Percentiles rank a stretch among this genome's conserved stretches.
Evolutionary conservation across 2,797 vertebrate genomes (phyloP).

Genomic region (Pteronotus mesoamericanus): DNA sequence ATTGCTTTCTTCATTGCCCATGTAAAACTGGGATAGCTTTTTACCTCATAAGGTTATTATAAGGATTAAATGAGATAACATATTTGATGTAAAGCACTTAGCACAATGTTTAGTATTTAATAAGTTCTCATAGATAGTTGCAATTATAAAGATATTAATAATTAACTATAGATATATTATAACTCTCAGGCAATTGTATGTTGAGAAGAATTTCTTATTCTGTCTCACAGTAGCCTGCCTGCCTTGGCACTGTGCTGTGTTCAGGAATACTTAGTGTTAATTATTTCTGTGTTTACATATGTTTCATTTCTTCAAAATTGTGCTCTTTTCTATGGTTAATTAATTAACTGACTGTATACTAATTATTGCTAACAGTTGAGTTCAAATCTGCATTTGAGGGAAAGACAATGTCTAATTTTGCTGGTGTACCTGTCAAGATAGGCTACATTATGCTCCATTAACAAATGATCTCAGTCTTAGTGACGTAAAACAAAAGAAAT

Average conservation of each 20-base stretch:
- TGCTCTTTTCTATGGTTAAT: not conserved
- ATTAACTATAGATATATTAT: not conserved
- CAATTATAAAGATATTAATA: not conserved
- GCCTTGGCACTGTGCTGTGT: not conserved
- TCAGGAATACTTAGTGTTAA: not conserved
- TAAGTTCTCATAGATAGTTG: not conserved
- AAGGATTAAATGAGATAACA: not conserved
- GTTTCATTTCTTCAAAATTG: not conserved
- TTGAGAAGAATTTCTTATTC: not conserved
- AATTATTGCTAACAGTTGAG: not conserved
- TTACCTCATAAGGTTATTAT: not conserved
- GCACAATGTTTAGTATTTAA: not conserved
- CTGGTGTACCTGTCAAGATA: not conserved
- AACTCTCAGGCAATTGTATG: not conserved
- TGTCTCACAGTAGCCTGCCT: not conserved
- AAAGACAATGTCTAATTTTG: not conserved
- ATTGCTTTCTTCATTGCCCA: not conserved
- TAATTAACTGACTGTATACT: not conserved
- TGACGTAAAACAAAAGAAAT: not conserved
- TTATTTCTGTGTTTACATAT: not conserved
- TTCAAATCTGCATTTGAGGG: conserved; percentile 4
- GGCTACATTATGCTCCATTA: not conserved
- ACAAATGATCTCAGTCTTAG: not conserved
- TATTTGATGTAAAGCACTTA: not conserved
- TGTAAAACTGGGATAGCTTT: not conserved